Percentiles rank a stretch among this genome's conserved stretches.
Conservation (phyloP, 37 sponge, comb jelly and placozoan genomes). For the Sycon ciliatum region DNA sequence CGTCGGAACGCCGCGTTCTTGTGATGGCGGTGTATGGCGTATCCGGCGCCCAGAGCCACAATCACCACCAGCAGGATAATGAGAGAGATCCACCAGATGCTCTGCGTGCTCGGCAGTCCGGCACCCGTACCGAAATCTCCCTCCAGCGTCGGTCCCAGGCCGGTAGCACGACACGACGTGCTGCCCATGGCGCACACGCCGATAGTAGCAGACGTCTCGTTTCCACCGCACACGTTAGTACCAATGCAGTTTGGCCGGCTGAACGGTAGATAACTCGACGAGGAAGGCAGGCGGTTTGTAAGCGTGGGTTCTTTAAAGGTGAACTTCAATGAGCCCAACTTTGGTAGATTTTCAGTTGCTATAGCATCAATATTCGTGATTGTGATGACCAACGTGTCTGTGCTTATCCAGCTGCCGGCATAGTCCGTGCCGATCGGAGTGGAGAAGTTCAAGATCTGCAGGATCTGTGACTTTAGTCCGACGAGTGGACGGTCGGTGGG, state of each 20-base stretch:
- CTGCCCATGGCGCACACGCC: slow-evolving; percentile 55
- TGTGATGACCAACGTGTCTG: slow-evolving; percentile 41
- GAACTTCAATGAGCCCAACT: slow-evolving; percentile 17
- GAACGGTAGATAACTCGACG: slow-evolving; percentile 31
- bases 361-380: slow-evolving; percentile 33
- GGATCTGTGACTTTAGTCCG: slow-evolving; percentile 46
- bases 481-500: slow-evolving; percentile 53
- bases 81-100: slow-evolving; percentile 44
- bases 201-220: slow-evolving; percentile 15
- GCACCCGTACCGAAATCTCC: slow-evolving; percentile 32
- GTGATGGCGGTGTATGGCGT: slow-evolving; percentile 35
- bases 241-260: slow-evolving; percentile 65
- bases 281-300: slow-evolving; percentile 12
- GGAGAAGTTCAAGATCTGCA: slow-evolving; percentile 49
- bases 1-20: slow-evolving; percentile 40
- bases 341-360: background rate
- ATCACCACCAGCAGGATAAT: slow-evolving; percentile 41
- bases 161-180: slow-evolving; percentile 61
- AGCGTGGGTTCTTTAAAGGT: slow-evolving; percentile 54
- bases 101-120: slow-evolving; percentile 5
- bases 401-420: slow-evolving; percentile 50
- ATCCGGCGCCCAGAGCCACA: slow-evolving; percentile 36
- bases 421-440: slow-evolving; percentile 59
- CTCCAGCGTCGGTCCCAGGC: slow-evolving; percentile 18
- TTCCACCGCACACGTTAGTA: slow-evolving; percentile 54